Conservation (phyloP, 2,113 vertebrate genomes). For the Lepidothrix coronata region DNA sequence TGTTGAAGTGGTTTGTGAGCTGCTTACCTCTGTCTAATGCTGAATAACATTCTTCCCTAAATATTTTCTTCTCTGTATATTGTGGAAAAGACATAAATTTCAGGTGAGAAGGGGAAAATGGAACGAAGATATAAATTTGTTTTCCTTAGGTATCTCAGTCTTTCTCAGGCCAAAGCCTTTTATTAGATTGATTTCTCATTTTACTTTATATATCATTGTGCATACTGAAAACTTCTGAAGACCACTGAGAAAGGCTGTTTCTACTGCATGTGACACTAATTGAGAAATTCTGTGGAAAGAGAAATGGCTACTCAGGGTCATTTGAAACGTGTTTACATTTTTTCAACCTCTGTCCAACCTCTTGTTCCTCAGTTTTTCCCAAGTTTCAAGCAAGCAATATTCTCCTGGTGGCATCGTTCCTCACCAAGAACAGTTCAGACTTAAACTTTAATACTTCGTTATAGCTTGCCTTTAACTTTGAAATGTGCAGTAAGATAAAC, state of each 20-base stretch:
- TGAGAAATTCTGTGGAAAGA: background rate
- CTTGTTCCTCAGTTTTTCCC: background rate
- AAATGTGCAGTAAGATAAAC: slow-evolving; percentile 38
- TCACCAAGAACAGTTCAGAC: background rate
- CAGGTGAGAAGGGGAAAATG: background rate
- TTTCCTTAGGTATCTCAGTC: background rate
- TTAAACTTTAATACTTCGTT: background rate
- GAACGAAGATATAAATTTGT: background rate
- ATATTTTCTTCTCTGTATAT: background rate
- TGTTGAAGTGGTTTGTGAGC: background rate
- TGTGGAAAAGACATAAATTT: background rate
- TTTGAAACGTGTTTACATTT: background rate
- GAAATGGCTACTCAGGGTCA: background rate
- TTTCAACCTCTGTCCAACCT: background rate
- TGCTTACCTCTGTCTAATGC: background rate
- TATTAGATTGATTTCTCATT: background rate
- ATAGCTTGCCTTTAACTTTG: slow-evolving; percentile 19
- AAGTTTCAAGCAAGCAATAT: background rate
- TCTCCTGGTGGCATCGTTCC: background rate
- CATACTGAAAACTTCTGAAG: background rate
- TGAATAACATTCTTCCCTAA: background rate
- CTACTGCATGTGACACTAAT: background rate
- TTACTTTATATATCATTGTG: background rate
- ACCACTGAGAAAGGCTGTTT: background rate
- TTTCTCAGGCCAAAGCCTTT: background rate